These are phyloP conservation scores for Penaeus indicus DNA, from an alignment of 1,140 invertebrate species.

Conservation along the genomic window DNA sequence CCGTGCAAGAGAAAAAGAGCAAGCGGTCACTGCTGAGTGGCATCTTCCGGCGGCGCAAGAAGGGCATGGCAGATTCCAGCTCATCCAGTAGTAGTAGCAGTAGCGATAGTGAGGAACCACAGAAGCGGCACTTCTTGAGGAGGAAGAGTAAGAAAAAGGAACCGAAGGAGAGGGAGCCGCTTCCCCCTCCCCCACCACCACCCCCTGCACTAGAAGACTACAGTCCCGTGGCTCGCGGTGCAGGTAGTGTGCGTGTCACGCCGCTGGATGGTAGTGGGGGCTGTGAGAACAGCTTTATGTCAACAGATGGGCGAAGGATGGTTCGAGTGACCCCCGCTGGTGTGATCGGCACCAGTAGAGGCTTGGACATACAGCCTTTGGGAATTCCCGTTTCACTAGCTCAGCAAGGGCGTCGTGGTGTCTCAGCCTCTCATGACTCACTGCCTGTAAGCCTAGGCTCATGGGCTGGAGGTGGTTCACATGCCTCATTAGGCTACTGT, in stretches of 20 bases:
- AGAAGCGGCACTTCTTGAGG: slow-evolving; percentile 29
- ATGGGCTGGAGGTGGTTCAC: slow-evolving; percentile 44
- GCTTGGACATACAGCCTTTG: slow-evolving; percentile 48
- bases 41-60: slow-evolving; percentile 55
- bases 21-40: slow-evolving; percentile 51
- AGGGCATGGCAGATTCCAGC: slow-evolving; percentile 36
- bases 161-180: slow-evolving; percentile 43
- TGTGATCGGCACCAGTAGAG: neutral
- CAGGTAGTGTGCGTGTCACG: neutral
- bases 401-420: slow-evolving; percentile 52
- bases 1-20: slow-evolving; percentile 41
- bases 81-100: slow-evolving; percentile 44
- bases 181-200: slow-evolving; percentile 43
- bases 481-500: slow-evolving; percentile 36
- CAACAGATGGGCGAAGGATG: slow-evolving; percentile 38
- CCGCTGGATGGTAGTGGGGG: neutral
- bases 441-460: slow-evolving; percentile 53
- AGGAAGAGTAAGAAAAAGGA: slow-evolving; percentile 45
- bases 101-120: slow-evolving; percentile 35
- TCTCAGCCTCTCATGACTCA: slow-evolving; percentile 64
- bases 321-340: slow-evolving; percentile 4
- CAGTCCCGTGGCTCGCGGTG: neutral
- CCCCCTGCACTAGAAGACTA: slow-evolving; percentile 11
- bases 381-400: slow-evolving; percentile 54
- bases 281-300: neutral